These are phyloP conservation scores for Stictonetta naevosa DNA, from an alignment of 2,113 vertebrate species.

Conservation along the genomic window DNA sequence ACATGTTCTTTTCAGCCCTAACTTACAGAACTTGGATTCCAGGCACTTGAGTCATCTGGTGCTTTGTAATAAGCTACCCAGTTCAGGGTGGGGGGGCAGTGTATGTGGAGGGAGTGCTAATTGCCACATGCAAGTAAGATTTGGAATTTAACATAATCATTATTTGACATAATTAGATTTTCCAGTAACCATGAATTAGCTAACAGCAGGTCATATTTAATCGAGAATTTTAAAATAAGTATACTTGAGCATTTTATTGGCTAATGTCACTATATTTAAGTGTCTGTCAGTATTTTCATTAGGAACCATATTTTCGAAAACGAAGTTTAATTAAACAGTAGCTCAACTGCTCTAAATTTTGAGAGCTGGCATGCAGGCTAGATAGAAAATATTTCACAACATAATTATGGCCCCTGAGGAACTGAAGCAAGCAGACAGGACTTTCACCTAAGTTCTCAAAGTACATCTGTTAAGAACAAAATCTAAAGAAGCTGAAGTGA, in stretches of 20 bases:
- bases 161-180: conserved; percentile 49
- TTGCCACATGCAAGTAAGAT: neutral
- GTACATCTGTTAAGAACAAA: neutral
- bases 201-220: conserved; percentile 43
- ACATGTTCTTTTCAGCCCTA: neutral
- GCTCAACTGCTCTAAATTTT: conserved; percentile 7
- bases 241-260: conserved; percentile 24
- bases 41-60: neutral
- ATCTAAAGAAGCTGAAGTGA: neutral
- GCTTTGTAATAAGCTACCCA: neutral
- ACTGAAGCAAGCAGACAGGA: neutral
- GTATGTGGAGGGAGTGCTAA: neutral
- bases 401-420: neutral
- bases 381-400: neutral
- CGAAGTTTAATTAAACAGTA: conserved; percentile 24
- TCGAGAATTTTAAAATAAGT: neutral
- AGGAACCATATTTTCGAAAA: conserved; percentile 16
- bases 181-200: conserved; percentile 32
- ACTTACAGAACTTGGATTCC: neutral
- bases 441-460: neutral
- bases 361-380: neutral
- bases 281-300: conserved; percentile 31
- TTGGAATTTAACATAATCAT: neutral
- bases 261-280: neutral
- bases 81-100: neutral